Percentiles rank a stretch among this genome's conserved stretches.
Conservation (phyloP, 2,888 invertebrate genomes). For the Acrobasis consociella region DNA sequence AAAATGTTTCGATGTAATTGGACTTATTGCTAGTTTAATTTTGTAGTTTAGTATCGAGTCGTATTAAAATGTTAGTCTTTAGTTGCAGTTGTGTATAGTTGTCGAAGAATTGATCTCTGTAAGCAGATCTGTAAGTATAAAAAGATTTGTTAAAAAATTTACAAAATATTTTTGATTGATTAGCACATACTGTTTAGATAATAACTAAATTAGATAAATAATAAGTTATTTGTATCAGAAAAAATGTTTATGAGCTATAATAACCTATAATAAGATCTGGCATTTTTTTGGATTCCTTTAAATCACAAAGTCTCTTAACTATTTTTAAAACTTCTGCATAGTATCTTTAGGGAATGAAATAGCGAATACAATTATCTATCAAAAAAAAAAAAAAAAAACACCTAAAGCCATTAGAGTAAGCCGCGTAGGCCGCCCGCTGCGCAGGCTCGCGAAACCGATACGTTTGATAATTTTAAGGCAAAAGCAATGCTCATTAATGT, state of each 20-base stretch:
- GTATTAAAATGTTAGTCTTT: neutral
- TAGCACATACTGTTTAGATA: no score
- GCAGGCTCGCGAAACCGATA: slow-evolving; percentile 5
- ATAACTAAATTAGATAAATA: no score
- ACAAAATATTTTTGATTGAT: no score
- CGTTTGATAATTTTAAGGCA: slow-evolving; percentile 11
- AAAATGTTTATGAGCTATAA: no score
- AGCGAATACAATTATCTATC: neutral
- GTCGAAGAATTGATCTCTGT: neutral
- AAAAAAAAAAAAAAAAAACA: no score
- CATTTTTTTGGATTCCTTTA: no score
- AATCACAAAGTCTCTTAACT: no score
- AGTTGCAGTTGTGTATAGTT: neutral
- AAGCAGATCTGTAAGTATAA: no score
- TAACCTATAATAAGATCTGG: no score
- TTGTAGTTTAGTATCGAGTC: neutral
- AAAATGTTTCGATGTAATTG: neutral
- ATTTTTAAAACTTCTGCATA: neutral
- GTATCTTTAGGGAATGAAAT: neutral
- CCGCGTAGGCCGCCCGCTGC: neutral
- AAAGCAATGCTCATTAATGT: slow-evolving; percentile 19
- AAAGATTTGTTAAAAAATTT: no score
- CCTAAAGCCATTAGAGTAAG: slow-evolving; percentile 1
- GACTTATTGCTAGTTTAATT: neutral
- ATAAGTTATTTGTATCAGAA: no score